Evolutionary conservation across 2,888 invertebrate species (phyloP), one percentile per base, ranked within the genome.

Genomic region (Capitulum mitella): DNA sequence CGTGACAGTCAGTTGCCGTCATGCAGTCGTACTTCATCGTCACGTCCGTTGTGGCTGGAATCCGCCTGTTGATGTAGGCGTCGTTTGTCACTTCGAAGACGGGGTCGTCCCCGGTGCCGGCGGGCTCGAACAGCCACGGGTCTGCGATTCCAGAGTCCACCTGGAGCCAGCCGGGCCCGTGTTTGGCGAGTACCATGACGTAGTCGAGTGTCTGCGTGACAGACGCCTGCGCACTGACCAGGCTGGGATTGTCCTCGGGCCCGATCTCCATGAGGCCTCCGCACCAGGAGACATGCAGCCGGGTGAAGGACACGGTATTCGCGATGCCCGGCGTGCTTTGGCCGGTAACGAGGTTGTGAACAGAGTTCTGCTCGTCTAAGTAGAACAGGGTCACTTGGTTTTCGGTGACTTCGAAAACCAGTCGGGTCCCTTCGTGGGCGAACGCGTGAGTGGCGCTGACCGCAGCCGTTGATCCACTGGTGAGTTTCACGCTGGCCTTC

Each of bases 11-110:
- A 5, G 3, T n/a, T 1, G 3, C 58, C n/a, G 58, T 14, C 58
- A 58, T 58, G 58, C 58, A 58, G 58, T 58, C 58, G 58, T 58
- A 58, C 58, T 58, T 58, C n/a, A 58, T n/a, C n/a, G 29, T 58
- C n/a, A 58, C 29, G 58, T 58, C 29, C 1, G 26, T 58, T 1
- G 58, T 58, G 58, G 58, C 58, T n/a, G 3, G 10, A 29, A 58
- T 58, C n/a, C n/a, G 10, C 10, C 29, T 26, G 58, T 2, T 29
- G 12, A n/a, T n/a, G 58, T 58, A 58, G 58, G 29, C 8, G n/a
- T 58, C 1, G n/a, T 26, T 3, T 14, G 3, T 10, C 10, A 58
- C 29, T 10, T 58, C 58, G n/a, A 58, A n/a, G 58, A 58, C 58
- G 58, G 58, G 5, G 29, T 58, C 58, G n/a, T 6, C 10, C 1